phyloP scores from a whole-genome alignment of 2,113 vertebrate species.

The Pelecanoides urinatrix region DNA sequence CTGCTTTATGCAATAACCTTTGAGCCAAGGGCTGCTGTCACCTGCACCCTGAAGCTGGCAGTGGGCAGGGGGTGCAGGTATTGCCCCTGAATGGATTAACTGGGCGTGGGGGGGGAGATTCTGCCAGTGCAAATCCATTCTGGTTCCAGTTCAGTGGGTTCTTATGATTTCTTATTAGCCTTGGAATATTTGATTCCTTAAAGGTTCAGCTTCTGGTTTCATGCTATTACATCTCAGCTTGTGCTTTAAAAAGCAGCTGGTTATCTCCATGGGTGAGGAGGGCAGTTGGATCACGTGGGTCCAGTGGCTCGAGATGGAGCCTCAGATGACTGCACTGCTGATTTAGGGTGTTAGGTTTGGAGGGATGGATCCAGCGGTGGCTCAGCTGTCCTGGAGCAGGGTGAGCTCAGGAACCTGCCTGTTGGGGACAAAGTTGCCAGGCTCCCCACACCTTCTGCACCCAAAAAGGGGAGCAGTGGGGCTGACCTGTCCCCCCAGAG shows the following conservation, averaged over 20 bases:
- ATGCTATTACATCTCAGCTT: neutral
- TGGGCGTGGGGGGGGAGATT: neutral
- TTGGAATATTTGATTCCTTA: neutral
- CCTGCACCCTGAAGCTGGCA: neutral
- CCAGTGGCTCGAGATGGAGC: neutral
- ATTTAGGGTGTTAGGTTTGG: neutral
- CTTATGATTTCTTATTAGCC: neutral
- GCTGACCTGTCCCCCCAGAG: neutral
- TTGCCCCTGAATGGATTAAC: neutral
- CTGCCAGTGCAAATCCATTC: neutral
- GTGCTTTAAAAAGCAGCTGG: neutral
- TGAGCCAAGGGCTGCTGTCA: neutral
- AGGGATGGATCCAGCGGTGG: neutral
- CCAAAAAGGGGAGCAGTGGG: neutral
- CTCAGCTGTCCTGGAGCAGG: neutral
- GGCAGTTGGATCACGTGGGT: neutral
- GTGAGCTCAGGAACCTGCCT: neutral
- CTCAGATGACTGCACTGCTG: neutral
- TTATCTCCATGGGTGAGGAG: neutral
- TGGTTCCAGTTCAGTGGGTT: neutral
- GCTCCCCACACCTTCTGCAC: neutral
- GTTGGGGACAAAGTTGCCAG: neutral
- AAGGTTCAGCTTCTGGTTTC: neutral
- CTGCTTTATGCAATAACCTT: neutral
- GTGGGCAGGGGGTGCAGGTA: neutral